These are phyloP conservation scores for Ammodytes marinus DNA, from an alignment of 2,113 vertebrate species.

Conservation along the genomic window DNA sequence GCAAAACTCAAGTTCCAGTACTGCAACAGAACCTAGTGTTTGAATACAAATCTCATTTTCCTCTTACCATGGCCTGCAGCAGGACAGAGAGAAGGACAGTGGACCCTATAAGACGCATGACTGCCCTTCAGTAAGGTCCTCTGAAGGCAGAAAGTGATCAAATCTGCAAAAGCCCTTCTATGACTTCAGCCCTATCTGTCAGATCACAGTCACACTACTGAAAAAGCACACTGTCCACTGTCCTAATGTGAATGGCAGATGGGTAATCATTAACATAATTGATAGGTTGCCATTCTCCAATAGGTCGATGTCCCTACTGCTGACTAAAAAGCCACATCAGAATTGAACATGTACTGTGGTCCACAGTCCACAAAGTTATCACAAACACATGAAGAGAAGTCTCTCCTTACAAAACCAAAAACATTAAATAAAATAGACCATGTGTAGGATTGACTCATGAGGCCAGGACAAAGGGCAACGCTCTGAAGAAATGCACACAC, in stretches of 20 bases:
- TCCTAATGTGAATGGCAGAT: slow-evolving; percentile 25
- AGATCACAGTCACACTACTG: background rate
- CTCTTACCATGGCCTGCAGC: slow-evolving; percentile 78
- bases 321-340: slow-evolving; percentile 44
- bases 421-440: background rate
- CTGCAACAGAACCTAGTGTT: background rate
- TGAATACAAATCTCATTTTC: background rate
- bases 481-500: slow-evolving; percentile 36
- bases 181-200: background rate
- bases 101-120: slow-evolving; percentile 74
- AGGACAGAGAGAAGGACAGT: slow-evolving; percentile 76
- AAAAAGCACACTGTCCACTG: background rate
- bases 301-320: slow-evolving; percentile 42
- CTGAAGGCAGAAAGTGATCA: slow-evolving; percentile 46
- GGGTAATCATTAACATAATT: slow-evolving; percentile 63
- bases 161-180: slow-evolving; percentile 13
- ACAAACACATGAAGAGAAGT: background rate
- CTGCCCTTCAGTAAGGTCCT: slow-evolving; percentile 63
- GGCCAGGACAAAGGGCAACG: slow-evolving; percentile 52
- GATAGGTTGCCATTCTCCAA: slow-evolving; percentile 40
- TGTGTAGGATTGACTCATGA: slow-evolving; percentile 4
- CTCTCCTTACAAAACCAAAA: slow-evolving; percentile 15
- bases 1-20: background rate
- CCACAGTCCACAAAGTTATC: slow-evolving; percentile 61
- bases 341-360: slow-evolving; percentile 32